Evolutionary conservation across 2,888 invertebrate genomes (phyloP).

Genomic region (Uropetala carovei): DNA sequence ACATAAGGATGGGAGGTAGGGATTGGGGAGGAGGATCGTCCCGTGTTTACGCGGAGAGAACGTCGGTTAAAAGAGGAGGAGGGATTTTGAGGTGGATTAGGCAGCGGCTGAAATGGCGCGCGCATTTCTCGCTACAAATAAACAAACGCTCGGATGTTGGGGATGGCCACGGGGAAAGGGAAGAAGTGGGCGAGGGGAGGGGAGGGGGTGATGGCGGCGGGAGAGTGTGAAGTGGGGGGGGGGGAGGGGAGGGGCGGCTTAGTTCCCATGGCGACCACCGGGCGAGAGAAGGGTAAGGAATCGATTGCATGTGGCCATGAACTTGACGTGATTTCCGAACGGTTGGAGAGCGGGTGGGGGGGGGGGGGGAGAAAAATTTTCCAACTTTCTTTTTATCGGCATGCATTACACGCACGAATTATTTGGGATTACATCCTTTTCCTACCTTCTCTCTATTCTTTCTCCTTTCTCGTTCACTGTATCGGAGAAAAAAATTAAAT

Average conservation of each 20-base stretch:
- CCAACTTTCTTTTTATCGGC: background rate
- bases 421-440: background rate
- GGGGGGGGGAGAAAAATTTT: background rate
- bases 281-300: background rate
- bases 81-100: conserved; percentile 1
- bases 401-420: background rate
- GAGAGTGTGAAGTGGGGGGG: no score
- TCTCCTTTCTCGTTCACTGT: background rate
- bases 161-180: no score
- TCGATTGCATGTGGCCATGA: conserved; percentile 37
- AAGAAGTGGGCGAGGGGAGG: no score
- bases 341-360: background rate
- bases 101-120: conserved; percentile 27
- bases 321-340: conserved; percentile 60
- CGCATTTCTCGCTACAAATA: conserved; percentile 42
- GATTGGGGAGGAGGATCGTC: background rate
- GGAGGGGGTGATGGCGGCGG: no score
- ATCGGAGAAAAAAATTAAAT: background rate
- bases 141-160: background rate
- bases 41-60: conserved; percentile 11
- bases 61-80: background rate
- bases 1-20: background rate
- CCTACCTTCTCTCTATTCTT: background rate
- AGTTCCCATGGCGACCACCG: background rate
- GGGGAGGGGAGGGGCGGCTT: background rate